A percentile compares a stretch with the other conserved stretches of the same genome.
phyloP scores from a whole-genome alignment of 2,888 invertebrate species.

The Drosophila atripex region DNA sequence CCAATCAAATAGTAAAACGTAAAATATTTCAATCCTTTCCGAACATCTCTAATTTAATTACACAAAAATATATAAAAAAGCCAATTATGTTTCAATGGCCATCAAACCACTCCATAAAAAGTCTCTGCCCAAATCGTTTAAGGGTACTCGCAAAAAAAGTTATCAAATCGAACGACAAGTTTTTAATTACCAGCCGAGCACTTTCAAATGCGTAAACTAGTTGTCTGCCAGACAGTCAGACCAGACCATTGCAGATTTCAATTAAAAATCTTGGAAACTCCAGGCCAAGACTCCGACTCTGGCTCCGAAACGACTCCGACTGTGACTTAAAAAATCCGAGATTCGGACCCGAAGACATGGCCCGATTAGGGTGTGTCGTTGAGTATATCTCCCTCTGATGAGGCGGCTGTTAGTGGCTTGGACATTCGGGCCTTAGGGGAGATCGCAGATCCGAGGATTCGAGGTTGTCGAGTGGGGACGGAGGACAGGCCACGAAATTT shows the following conservation, averaged over 20 bases:
- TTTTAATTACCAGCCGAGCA: slow-evolving; percentile 71
- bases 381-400: slow-evolving; percentile 49
- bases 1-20: not conserved
- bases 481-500: slow-evolving; percentile 56
- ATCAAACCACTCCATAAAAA: slow-evolving; percentile 6
- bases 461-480: slow-evolving; percentile 9
- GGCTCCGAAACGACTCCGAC: slow-evolving; percentile 8
- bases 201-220: slow-evolving; percentile 78
- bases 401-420: slow-evolving; percentile 26
- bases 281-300: slow-evolving; percentile 12
- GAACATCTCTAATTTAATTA: not conserved
- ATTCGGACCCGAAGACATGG: slow-evolving; percentile 28
- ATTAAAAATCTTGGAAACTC: slow-evolving; percentile 59
- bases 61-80: not conserved
- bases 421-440: slow-evolving; percentile 48
- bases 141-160: slow-evolving; percentile 42
- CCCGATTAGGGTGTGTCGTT: slow-evolving; percentile 68
- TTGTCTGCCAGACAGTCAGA: slow-evolving; percentile 50
- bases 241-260: slow-evolving; percentile 65
- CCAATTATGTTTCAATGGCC: not conserved
- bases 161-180: slow-evolving; percentile 67
- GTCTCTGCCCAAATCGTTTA: slow-evolving; percentile 5
- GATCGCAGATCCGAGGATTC: slow-evolving; percentile 25
- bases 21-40: not conserved
- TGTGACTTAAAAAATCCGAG: slow-evolving; percentile 12